phyloP scores from a whole-genome alignment of 2,888 invertebrate species.

The Caenorhabditis afra region DNA sequence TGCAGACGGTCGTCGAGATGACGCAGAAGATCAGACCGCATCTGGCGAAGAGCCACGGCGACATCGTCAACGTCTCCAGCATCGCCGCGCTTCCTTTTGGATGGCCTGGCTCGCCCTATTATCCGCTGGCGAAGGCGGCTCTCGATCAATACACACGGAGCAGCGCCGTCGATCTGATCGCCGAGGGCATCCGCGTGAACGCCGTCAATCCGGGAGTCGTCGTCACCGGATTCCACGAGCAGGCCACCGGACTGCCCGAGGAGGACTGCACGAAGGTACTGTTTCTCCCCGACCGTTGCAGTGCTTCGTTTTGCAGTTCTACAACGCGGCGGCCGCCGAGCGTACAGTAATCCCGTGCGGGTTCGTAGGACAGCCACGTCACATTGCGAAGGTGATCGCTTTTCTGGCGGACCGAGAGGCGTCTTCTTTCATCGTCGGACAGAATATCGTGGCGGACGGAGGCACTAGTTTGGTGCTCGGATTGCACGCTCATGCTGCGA shows the following conservation, averaged over 20 bases:
- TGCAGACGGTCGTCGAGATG: conserved; percentile 36
- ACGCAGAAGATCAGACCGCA: conserved; percentile 48
- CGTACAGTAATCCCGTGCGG: conserved; percentile 40
- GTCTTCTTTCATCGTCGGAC: conserved; percentile 57
- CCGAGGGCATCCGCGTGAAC: conserved; percentile 4
- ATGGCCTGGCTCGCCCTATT: background rate
- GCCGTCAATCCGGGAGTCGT: conserved; percentile 1
- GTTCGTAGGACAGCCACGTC: conserved; percentile 37
- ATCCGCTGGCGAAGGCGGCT: background rate
- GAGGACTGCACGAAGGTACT: background rate
- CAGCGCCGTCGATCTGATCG: background rate
- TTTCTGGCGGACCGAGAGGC: background rate
- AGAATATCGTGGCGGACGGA: conserved; percentile 55
- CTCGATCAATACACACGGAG: conserved; percentile 7
- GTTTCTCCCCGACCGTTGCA: too few species aligned
- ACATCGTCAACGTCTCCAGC: conserved; percentile 57
- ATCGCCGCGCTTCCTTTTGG: conserved; percentile 25
- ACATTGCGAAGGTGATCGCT: conserved; percentile 51
- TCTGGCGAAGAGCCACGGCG: conserved; percentile 49
- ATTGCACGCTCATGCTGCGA: too few species aligned
- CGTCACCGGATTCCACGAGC: background rate
- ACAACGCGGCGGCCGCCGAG: too few species aligned
- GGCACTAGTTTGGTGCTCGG: conserved; percentile 46
- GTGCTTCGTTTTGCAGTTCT: too few species aligned
- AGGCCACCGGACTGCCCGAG: background rate